Evolutionary conservation across 2,797 vertebrate species (phyloP).

Genomic region (Hirundo rustica): DNA sequence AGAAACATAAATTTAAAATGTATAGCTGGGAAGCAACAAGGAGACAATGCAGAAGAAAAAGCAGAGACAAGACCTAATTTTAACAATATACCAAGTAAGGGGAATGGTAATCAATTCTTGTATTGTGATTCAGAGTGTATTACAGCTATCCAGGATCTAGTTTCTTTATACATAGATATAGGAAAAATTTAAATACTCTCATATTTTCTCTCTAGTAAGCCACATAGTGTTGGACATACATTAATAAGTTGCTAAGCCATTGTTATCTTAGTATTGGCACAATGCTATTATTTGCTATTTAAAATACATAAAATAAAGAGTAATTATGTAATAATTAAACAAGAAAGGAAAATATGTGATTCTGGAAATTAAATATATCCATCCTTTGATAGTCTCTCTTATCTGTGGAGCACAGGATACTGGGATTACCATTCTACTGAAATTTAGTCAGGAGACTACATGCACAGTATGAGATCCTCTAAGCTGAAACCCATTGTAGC

Average conservation of each 20-base stretch:
- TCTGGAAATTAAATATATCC: not conserved
- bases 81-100: not conserved
- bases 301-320: not conserved
- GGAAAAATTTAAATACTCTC: not conserved
- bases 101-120: not conserved
- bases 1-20: not conserved
- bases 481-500: not conserved
- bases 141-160: not conserved
- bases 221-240: not conserved
- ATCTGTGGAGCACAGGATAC: not conserved
- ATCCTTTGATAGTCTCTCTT: not conserved
- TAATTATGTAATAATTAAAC: slow-evolving; percentile 3
- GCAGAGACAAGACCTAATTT: not conserved
- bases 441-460: not conserved
- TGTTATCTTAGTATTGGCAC: not conserved
- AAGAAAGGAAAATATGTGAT: not conserved
- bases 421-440: not conserved
- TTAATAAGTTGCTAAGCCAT: not conserved
- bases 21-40: not conserved
- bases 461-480: not conserved
- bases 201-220: not conserved
- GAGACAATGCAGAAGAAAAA: not conserved
- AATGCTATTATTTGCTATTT: not conserved
- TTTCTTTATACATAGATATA: not conserved
- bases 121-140: not conserved